Conservation (phyloP, 2,888 invertebrate species). For the Erebia ligea region DNA sequence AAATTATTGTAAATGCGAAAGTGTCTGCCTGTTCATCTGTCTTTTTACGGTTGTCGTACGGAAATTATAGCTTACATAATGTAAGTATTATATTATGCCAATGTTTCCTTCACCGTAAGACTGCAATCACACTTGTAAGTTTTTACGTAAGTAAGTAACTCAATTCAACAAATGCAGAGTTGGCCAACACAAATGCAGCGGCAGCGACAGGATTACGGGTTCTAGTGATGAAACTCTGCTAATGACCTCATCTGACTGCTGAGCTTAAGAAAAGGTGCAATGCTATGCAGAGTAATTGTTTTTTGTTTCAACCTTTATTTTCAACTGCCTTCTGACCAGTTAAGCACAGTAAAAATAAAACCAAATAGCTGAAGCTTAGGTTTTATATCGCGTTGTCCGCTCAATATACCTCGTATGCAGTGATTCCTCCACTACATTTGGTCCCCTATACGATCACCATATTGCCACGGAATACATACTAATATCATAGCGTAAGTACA, state of each 20-base stretch:
- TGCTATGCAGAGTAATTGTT: conserved; percentile 46
- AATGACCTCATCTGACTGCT: conserved; percentile 44
- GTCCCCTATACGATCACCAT: not conserved
- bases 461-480: not conserved
- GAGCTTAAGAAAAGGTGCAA: conserved; percentile 65
- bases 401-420: not conserved
- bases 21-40: too few relatives aligned
- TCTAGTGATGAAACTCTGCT: conserved; percentile 75
- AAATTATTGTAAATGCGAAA: too few relatives aligned
- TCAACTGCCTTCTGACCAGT: not conserved
- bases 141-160: too few relatives aligned
- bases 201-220: conserved; percentile 63
- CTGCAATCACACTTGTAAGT: too few relatives aligned
- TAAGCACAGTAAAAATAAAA: conserved; percentile 1
- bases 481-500: too few relatives aligned
- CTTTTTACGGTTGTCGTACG: too few relatives aligned
- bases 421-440: conserved; percentile 14
- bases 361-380: not conserved
- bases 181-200: conserved; percentile 53
- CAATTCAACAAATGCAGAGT: conserved; percentile 53
- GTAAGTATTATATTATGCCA: too few relatives aligned
- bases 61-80: too few relatives aligned
- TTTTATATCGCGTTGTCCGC: not conserved
- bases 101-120: too few relatives aligned
- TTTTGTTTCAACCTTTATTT: not conserved